Evolutionary conservation across 2,113 vertebrate genomes (phyloP), one percentile per base, ranked within the genome.

Genomic region (Oxygymnocypris stewartii): DNA sequence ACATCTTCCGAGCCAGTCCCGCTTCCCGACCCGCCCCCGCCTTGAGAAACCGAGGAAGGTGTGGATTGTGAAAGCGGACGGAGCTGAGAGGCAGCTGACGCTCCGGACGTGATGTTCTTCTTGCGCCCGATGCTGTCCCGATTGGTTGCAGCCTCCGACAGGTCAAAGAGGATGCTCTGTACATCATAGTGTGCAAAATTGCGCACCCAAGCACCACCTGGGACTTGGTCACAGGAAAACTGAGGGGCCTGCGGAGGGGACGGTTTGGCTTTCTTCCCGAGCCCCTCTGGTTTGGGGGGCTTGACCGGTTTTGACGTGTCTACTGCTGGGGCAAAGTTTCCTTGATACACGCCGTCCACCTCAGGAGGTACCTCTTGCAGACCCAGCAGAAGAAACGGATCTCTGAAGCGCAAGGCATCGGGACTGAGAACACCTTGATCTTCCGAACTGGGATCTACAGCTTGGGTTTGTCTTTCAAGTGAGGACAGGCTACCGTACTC

Each of bases 111-210:
- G 79, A 96, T 92, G 69, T 97, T 97, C 91, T 93, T 96, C 91
- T 74, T 94, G 14, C 90, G 94, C 40, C 94, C 94, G 2, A 90
- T 95, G 87, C 94, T 95, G 91, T 89, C 94, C 79, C 96, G 95
- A 88, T 94, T 95, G 42, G 92, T 93, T 54, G 93, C 94, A 0
- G 91, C 95, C 87, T 94, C 95, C 0, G 90, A 92, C 23, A 95
- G 94, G 88, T 98, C 96, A 5, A 98, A 97, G 54, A 97, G 93
- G 89, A 98, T 95, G 90, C 97, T 98, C 91, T 98, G 97, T 28
- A 97, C 95, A 0, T 98, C 97, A 1, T 97, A 97, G 91, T 98
- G 97, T 84, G 96, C 97, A 87, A 98, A 95, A 93, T 95, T 96
- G 85, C 95, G 94, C 69, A 96, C 96, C 94, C 96, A 96, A 1